These are phyloP conservation scores for Eupsilia transversa DNA, from an alignment of 2,888 invertebrate species.

Conservation along the genomic window DNA sequence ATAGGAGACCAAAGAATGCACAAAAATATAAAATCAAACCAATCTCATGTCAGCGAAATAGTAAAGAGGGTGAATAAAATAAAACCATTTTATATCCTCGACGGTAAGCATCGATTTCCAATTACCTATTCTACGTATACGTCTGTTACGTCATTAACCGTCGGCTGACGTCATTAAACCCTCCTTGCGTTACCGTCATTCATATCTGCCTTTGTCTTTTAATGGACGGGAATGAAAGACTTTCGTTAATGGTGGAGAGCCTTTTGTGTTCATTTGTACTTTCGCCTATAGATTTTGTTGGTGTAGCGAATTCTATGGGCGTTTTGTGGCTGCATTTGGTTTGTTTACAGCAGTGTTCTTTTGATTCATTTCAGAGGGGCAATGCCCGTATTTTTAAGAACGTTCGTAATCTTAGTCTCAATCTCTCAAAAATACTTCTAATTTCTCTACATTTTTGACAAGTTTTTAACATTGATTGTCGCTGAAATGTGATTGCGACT, in stretches of 20 bases:
- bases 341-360: neutral
- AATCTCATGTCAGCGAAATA: neutral
- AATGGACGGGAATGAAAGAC: constrained; percentile 75
- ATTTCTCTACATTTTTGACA: too few species aligned
- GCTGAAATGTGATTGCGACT: too few species aligned
- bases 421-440: too few species aligned
- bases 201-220: constrained; percentile 72
- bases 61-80: constrained; percentile 19
- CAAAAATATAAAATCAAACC: neutral
- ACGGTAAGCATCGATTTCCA: constrained; percentile 79
- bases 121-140: constrained; percentile 69
- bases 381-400: too few species aligned
- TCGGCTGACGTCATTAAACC: constrained; percentile 47
- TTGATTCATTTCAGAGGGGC: neutral
- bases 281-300: constrained; percentile 31
- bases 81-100: constrained; percentile 47
- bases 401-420: too few species aligned
- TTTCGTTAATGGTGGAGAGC: constrained; percentile 68
- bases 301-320: constrained; percentile 14
- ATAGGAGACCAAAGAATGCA: neutral
- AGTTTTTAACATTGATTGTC: too few species aligned
- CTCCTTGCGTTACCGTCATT: constrained; percentile 65
- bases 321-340: constrained; percentile 14
- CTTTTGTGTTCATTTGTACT: constrained; percentile 67
- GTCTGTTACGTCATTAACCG: constrained; percentile 40